Percentiles rank a stretch among this genome's conserved stretches.
Conservation (phyloP, 2,113 vertebrate species). For the Mirza zaza region DNA sequence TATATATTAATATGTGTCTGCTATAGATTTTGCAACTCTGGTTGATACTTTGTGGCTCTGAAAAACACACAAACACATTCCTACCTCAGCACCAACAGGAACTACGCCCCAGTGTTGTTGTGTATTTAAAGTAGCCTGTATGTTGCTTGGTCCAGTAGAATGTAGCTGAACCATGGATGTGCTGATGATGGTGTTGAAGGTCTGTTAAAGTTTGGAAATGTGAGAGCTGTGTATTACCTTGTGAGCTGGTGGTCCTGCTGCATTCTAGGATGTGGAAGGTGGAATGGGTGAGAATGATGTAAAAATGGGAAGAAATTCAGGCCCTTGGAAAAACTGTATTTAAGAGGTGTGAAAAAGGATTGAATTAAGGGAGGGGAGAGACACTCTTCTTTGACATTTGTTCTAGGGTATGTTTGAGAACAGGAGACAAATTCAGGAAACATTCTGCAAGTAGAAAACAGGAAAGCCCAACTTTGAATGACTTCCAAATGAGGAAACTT, state of each 20-base stretch:
- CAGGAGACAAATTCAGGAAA: slow-evolving; percentile 2
- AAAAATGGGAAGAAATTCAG: neutral
- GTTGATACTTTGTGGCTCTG: neutral
- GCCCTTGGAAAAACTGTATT: neutral
- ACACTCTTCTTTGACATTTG: neutral
- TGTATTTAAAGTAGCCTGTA: neutral
- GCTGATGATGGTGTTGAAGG: neutral
- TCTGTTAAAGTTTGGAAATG: neutral
- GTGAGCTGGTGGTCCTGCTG: neutral
- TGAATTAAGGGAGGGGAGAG: neutral
- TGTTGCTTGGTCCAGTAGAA: neutral
- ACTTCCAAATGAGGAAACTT: neutral
- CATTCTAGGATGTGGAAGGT: neutral
- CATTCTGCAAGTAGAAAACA: neutral
- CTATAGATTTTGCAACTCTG: neutral
- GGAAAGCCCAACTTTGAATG: neutral
- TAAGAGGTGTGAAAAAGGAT: neutral
- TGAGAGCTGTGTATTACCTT: neutral
- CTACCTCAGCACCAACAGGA: neutral
- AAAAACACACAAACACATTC: neutral
- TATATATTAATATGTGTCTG: neutral
- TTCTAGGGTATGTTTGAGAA: neutral
- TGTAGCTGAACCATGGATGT: neutral
- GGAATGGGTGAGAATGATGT: neutral
- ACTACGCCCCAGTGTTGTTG: neutral